Base-by-base conservation (phyloP, 2,797 vertebrate species). In the Valencia hispanica region DNA sequence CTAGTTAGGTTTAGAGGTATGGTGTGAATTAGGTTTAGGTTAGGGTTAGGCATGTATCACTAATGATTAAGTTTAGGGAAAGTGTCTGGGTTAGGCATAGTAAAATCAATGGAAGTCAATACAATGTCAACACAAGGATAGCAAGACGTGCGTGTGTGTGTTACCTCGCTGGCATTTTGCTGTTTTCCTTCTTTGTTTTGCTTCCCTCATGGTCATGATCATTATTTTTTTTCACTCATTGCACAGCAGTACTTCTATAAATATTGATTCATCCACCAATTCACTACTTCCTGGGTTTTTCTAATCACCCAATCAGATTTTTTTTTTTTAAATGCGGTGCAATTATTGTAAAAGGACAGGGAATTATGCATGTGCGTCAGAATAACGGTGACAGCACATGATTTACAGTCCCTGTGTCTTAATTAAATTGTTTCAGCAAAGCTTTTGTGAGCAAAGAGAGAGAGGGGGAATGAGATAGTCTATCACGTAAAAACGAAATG, bases 361-460 rank as follows among this genome's bases (percentile, higher is more conserved):
- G 36, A 72, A 74, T 47, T 51, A 17, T 75, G 70, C 79, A 83
- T 53, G 77, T 55, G 73, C 61, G 68, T 70, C 79, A 73, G 70
- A 50, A 61, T 95, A 95, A 79, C 15, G 92, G 94, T 96, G 96
- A 97, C 96, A 96, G 96, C 96, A 95, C 96, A 96, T 97, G 96
- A 97, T 98, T 97, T 98, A 97, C 96, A 94, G 94, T 96, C 95
- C 96, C 91, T 96, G 96, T 96, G 95, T 96, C 97, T 97, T 98
- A 97, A 98, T 98, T 97, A 97, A 97, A 97, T 97, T 97, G 97
- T 98, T 97, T 97, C 96, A 95, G 95, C 95, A 90, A 95, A 97
- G 96, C 95, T 94, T 96, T 91, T 96, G 94, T 94, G 94, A 85
- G 85, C 39, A 82, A 78, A 83, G 72, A 82, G 77, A 76, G 73